These are phyloP conservation scores for Mimachlamys varia DNA, from an alignment of 2,888 invertebrate species.

Conservation along the genomic window DNA sequence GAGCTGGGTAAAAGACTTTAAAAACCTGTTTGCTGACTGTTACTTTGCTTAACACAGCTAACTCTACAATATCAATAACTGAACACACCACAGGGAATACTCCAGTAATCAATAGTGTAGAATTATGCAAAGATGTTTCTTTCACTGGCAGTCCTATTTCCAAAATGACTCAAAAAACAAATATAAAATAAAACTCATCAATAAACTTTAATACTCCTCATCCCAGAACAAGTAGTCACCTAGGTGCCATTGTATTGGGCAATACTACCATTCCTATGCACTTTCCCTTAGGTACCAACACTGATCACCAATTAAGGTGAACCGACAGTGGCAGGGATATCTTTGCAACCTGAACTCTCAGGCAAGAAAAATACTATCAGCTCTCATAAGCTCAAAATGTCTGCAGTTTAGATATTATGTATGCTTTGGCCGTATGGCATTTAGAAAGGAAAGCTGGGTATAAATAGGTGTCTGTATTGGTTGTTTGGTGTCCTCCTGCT, in stretches of 20 bases:
- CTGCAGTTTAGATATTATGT: conserved; percentile 24
- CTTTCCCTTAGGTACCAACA: not conserved
- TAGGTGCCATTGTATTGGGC: not conserved
- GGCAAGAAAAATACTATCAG: not conserved
- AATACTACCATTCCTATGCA: not conserved
- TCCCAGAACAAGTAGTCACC: not conserved
- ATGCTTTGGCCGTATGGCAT: not conserved
- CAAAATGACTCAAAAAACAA: not conserved
- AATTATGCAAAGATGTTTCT: conserved; percentile 6
- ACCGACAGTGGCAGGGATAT: not conserved
- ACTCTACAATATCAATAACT: conserved; percentile 17
- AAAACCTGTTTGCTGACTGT: conserved; percentile 3
- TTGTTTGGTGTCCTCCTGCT: not conserved
- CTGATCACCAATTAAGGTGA: conserved; percentile 31
- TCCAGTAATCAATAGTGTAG: not conserved
- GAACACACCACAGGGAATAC: not conserved
- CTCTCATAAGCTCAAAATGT: conserved; percentile 12
- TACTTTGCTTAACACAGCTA: not conserved
- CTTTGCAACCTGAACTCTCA: conserved; percentile 15
- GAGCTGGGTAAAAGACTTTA: not conserved
- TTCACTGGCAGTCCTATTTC: conserved; percentile 17
- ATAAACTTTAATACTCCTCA: not conserved
- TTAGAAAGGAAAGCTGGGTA: conserved; percentile 21
- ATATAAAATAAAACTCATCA: not conserved
- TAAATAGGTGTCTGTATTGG: not conserved